Base-by-base conservation (phyloP, 1,140 invertebrate genomes). In the Homalodisca vitripennis region DNA sequence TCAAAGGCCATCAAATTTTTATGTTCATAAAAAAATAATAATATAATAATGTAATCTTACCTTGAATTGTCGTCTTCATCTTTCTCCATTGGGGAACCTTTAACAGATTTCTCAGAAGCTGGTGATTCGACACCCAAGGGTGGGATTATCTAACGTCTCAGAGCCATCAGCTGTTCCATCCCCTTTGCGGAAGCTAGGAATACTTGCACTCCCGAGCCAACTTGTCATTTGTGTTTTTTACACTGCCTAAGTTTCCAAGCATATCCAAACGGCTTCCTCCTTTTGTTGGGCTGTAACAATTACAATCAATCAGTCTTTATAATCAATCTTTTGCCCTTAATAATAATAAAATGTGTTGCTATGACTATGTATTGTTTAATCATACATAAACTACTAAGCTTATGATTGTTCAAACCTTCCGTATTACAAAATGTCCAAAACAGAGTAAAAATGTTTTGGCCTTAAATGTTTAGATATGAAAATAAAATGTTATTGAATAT, bases 11-110 rank as follows among this genome's bases (percentile, higher is more conserved):
- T 41, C 34, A 41, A n/a, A n/a, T n/a, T n/a, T n/a, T n/a, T n/a
- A n/a, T n/a, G n/a, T n/a, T n/a, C n/a, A n/a, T n/a, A n/a, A n/a
- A n/a, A n/a, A n/a, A n/a, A n/a, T n/a, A 17, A 41, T 17, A 41
- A 41, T 41, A 41, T 41, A 6, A 41, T 41, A 53, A 55, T 12
- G 1, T 26, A 20, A 20, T 82, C 83, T 82, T 87, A 89, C 88
- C 88, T 90, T 79, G 88, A 90, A 83, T 89, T 91, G 81, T 92
- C 91, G 79, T 92, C 91, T 80, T 92, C 90, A 73, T 91, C 89
- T 80, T 89, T 90, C 72, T 81, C 80, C 6, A 80, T 82, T 68
- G 82, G 76, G 70, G 77, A 77, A 69, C 76, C 79, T 72, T 84
- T 81, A 26, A 75, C 77, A 24, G 82, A 78, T 73, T 86, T 83